Conservation (phyloP, 2,113 vertebrate genomes). For the Oryctolagus cuniculus region mOryCun1.1 NC_091433.1:175447001-175447500, state of each 20-base stretch:
- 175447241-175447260: not conserved
- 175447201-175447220: too few species aligned
- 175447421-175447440: not conserved
- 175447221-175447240: too few species aligned
- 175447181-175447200: too few species aligned
- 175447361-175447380: slow-evolving; percentile 28
- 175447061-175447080: too few species aligned
- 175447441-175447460: slow-evolving; percentile 39
- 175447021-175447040: too few species aligned
- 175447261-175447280: not conserved
- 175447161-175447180: too few species aligned
- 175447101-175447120: too few species aligned
- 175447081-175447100: too few species aligned
- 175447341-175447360: not conserved
- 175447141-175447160: too few species aligned
- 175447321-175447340: not conserved
- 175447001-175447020: too few species aligned
- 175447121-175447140: too few species aligned
- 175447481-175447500: slow-evolving; percentile 33
- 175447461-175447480: not conserved
- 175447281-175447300: not conserved
- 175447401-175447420: not conserved
- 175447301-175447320: not conserved
- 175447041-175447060: too few species aligned
- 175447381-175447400: not conserved